Conservation (phyloP, 1,140 invertebrate genomes). For the Drosophila melanogaster region Release_6_plus_ISO1_MT NT_033777.3:31168001-31168500, state of each 20-base stretch:
- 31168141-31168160: conserved; percentile 83
- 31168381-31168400: conserved; percentile 48
- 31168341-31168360: conserved; percentile 42
- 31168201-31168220: conserved; percentile 78
- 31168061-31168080: conserved; percentile 78
- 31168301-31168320: conserved; percentile 19
- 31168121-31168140: conserved; percentile 82
- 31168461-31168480: conserved; percentile 62
- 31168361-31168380: conserved; percentile 66
- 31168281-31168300: conserved; percentile 36
- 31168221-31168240: conserved; percentile 84
- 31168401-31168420: conserved; percentile 60
- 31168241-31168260: conserved; percentile 76
- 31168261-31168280: conserved; percentile 32
- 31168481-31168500: conserved; percentile 9
- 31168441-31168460: conserved; percentile 54
- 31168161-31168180: conserved; percentile 74
- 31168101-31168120: conserved; percentile 72
- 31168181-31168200: conserved; percentile 79
- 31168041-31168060: conserved; percentile 74
- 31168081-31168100: conserved; percentile 75
- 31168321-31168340: conserved; percentile 21
- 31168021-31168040: conserved; percentile 59
- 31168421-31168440: conserved; percentile 74
- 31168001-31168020: too few species aligned